Conservation (phyloP, 1,140 invertebrate genomes). For the Drosophila kikkawai region DNA sequence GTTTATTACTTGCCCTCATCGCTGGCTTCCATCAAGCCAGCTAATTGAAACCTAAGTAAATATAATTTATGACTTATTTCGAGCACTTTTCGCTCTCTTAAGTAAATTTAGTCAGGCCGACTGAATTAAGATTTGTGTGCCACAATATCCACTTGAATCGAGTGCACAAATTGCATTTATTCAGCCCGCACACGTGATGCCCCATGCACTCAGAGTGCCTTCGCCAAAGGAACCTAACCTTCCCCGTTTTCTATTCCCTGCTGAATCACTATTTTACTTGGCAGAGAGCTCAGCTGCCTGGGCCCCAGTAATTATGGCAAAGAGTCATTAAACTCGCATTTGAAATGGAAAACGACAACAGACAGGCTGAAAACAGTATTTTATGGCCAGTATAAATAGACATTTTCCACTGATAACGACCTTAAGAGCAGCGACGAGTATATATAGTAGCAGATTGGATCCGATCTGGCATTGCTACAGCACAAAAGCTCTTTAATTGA, state of each 20-base stretch:
- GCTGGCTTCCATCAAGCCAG: conserved; percentile 31
- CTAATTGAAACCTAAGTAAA: conserved; percentile 71
- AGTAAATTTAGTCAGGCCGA: conserved; percentile 56
- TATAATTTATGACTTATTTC: conserved; percentile 73
- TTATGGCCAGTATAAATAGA: conserved; percentile 55
- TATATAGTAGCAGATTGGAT: conserved; percentile 6
- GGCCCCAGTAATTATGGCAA: conserved; percentile 48
- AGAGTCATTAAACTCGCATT: conserved; percentile 74
- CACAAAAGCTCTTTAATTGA: conserved; percentile 58
- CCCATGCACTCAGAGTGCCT: conserved; percentile 17
- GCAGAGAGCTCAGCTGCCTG: conserved; percentile 46
- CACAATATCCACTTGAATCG: conserved; percentile 52
- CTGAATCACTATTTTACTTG: conserved; percentile 9
- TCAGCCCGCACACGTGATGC: conserved; percentile 57
- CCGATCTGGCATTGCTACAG: conserved; percentile 42
- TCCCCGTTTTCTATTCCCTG: background rate
- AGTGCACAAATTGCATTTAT: conserved; percentile 76
- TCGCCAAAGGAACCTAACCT: conserved; percentile 13
- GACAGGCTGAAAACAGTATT: conserved; percentile 36
- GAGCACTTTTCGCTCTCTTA: conserved; percentile 51
- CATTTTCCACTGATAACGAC: conserved; percentile 54
- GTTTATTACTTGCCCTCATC: conserved; percentile 27
- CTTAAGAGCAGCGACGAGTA: conserved; percentile 42
- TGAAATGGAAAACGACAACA: conserved; percentile 38
- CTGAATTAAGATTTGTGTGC: conserved; percentile 78